Conservation (phyloP, 2,113 vertebrate genomes). For the Tylochromis polylepis region DNA sequence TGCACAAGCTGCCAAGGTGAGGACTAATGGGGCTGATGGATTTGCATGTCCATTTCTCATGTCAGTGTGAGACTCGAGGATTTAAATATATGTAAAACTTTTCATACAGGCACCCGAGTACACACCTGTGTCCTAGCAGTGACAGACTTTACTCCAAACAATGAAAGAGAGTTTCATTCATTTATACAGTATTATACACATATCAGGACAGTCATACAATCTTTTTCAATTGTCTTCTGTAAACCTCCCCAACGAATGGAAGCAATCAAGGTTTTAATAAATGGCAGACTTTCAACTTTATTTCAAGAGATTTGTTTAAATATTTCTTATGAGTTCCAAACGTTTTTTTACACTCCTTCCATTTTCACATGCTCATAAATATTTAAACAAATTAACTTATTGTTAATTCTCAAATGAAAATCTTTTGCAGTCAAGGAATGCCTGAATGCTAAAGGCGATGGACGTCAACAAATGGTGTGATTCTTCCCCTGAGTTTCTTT, state of each 20-base stretch:
- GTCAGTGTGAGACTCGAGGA: not conserved
- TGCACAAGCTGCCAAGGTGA: constrained; percentile 86
- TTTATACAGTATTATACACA: too few species aligned
- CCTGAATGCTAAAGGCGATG: fast-evolving
- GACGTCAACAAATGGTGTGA: not conserved
- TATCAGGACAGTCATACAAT: not conserved
- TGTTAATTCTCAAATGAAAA: not conserved
- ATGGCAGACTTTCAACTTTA: not conserved
- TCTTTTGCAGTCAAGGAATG: not conserved
- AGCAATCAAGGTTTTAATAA: not conserved
- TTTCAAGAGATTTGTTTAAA: fast-evolving
- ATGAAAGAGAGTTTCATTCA: not conserved
- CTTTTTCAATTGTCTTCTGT: not conserved
- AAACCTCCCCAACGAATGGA: not conserved
- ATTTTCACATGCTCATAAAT: not conserved
- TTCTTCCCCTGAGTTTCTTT: not conserved
- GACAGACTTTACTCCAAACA: not conserved
- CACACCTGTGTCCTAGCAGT: not conserved
- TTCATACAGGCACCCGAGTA: not conserved
- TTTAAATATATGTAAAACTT: constrained; percentile 7
- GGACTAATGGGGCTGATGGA: not conserved
- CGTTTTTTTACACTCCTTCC: too few species aligned
- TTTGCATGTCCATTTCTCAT: constrained; percentile 1
- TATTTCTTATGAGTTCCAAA: not conserved
- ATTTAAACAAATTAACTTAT: not conserved